A percentile compares a stretch with the other conserved stretches of the same genome.
Conservation (phyloP, 2,797 vertebrate genomes). For the Hemitrygon akajei region DNA sequence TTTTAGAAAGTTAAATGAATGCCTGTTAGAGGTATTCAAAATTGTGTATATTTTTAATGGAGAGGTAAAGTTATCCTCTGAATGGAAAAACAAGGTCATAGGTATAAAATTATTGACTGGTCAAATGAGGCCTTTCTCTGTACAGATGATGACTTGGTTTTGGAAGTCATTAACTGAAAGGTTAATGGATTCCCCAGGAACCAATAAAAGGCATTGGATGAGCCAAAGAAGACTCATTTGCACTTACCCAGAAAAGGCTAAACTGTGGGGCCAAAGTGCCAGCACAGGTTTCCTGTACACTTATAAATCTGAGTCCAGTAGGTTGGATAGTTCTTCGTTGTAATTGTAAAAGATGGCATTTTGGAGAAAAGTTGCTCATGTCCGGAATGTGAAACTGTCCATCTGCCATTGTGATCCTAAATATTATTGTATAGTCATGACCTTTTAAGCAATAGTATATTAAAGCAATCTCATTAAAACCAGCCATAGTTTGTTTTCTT, state of each 20-base stretch:
- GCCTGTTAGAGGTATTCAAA: not conserved
- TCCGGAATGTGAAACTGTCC: not conserved
- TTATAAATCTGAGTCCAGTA: not conserved
- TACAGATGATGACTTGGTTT: not conserved
- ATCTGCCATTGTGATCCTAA: not conserved
- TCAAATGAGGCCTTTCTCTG: not conserved
- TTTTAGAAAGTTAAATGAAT: not conserved
- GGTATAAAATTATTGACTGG: not conserved
- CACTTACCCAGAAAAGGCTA: not conserved
- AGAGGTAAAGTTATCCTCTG: not conserved
- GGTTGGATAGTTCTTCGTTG: not conserved
- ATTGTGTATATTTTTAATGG: not conserved
- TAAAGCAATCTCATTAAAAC: not conserved
- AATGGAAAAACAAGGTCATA: not conserved
- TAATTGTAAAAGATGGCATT: not conserved
- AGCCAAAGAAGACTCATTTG: too few species aligned
- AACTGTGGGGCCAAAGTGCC: not conserved
- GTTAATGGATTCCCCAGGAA: not conserved
- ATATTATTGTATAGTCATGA: not conserved
- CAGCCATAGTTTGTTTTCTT: not conserved
- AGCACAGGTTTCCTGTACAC: not conserved
- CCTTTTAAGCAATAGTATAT: not conserved
- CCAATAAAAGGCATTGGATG: not conserved
- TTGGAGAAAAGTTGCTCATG: not conserved
- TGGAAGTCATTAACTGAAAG: not conserved